These are phyloP conservation scores for Perizoma flavofasciatum DNA, from an alignment of 2,888 invertebrate species.

Conservation along the genomic window DNA sequence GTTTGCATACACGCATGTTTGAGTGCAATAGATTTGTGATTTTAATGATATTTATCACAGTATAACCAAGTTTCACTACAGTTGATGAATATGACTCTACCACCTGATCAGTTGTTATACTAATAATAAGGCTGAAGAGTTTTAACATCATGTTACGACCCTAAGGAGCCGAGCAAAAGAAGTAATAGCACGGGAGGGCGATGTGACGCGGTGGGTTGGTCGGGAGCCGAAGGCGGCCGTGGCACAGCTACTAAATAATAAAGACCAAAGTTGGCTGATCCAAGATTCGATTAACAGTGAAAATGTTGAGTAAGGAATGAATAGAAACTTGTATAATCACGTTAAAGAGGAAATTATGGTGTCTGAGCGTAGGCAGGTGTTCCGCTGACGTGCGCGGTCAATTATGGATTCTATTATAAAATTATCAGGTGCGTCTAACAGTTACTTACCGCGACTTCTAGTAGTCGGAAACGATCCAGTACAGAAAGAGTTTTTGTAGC, in stretches of 20 bases:
- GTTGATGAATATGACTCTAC: no score
- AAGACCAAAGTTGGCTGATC: no score
- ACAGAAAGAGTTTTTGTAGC: no score
- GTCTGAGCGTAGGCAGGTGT: conserved; percentile 33
- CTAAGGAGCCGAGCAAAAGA: no score
- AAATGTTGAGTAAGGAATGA: background rate
- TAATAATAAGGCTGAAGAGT: no score
- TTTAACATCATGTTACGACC: no score
- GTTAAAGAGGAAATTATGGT: conserved; percentile 21
- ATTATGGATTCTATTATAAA: conserved; percentile 27
- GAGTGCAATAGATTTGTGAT: conserved; percentile 24
- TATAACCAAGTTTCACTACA: conserved; percentile 10
- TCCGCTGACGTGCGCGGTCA: conserved; percentile 22
- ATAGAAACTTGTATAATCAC: background rate
- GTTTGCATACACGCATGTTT: conserved; percentile 39
- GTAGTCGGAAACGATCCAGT: background rate
- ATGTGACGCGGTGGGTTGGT: no score
- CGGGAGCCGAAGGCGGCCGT: no score
- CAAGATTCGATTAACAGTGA: background rate
- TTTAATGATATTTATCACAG: conserved; percentile 8
- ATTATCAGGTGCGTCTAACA: background rate
- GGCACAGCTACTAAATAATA: no score
- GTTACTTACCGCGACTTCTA: background rate
- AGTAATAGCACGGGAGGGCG: no score
- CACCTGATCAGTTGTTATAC: no score